Evolutionary conservation across 2,797 vertebrate species (phyloP), one percentile per base, ranked within the genome.

Genomic region (Oophaga sylvatica): DNA sequence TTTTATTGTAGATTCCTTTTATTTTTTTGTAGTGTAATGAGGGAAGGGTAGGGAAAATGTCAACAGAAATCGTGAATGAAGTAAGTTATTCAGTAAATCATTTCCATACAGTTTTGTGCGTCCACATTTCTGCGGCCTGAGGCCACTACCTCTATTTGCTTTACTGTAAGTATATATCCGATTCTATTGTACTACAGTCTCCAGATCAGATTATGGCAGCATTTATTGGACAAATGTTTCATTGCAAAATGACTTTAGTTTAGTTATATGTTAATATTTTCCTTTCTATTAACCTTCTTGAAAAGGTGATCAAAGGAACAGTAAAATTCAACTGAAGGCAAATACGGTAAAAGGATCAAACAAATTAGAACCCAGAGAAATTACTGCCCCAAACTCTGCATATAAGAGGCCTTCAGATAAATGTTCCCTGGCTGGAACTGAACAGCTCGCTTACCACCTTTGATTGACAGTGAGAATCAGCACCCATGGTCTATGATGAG

Each of bases 11-110:
- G 3, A 41, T 41, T 41, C 5, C 35, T 41, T 41, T 41, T 41
- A 41, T 41, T 41, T 75, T 75, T 75, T 75, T 45, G 26, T 11
- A 75, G 48, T 10, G 17, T 10, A 6, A 29, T 20, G 70, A 2
- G 71, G 41, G 41, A 20, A 11, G 71, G 20, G 17, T 35, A 20
- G 8, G 9, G 70, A 5, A 22, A 75, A 75, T 75, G 71, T 75
- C 71, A 75, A 75, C 20, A 75, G 71, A 20, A 75, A 48, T 22
- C 0, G n/a, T 48, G 35, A 45, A 73, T 73, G 41, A 16, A 75
- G 71, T 75, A 48, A 75, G 41, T 75, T 75, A 75, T 75, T 75
- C 41, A 75, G 71, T 75, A 75, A 75, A 75, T 75, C 41, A 75
- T 75, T 75, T 75, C 20, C 41, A 41, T 73, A n/a, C 9, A 75